Evolutionary conservation across 92 coral and sea anemone species (phyloP).

Genomic region (Ricordea florida): DNA sequence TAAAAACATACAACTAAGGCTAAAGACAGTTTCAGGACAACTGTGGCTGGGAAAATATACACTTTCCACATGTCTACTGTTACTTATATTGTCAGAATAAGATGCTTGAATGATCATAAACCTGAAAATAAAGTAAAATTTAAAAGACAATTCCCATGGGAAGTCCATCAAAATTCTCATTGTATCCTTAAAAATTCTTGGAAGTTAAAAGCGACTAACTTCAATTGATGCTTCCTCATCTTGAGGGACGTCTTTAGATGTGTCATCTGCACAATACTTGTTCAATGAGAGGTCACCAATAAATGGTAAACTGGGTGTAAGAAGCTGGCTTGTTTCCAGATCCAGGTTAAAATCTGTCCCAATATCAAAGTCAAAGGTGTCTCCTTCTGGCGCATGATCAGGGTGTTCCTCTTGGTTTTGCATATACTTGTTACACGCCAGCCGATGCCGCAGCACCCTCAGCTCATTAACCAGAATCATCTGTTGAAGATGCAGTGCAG

Average conservation of each 20-base stretch:
- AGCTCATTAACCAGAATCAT: conserved; percentile 93
- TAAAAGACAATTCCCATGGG: too few species aligned
- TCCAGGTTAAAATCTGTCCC: conserved; percentile 65
- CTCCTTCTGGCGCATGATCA: conserved; percentile 1
- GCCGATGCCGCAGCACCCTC: conserved; percentile 77
- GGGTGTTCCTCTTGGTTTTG: conserved; percentile 10
- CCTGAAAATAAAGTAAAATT: too few species aligned
- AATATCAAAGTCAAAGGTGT: conserved; percentile 29
- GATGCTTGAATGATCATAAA: too few species aligned
- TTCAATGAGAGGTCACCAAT: conserved; percentile 79
- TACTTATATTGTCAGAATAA: too few species aligned
- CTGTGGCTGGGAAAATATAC: too few species aligned
- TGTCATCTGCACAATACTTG: conserved; percentile 66
- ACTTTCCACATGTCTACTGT: too few species aligned
- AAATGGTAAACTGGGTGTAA: conserved; percentile 88
- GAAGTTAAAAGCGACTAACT: conserved; percentile 11
- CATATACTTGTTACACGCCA: conserved; percentile 55
- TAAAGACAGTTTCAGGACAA: too few species aligned
- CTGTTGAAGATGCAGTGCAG: conserved; percentile 89
- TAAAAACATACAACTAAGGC: too few species aligned
- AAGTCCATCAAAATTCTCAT: too few species aligned
- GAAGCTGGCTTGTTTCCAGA: conserved; percentile 73
- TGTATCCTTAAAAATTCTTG: too few species aligned
- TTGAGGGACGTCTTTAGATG: conserved; percentile 60
- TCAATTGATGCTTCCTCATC: conserved; percentile 27